Conservation (phyloP, 2,113 vertebrate genomes). For the Cinclus cinclus region DNA sequence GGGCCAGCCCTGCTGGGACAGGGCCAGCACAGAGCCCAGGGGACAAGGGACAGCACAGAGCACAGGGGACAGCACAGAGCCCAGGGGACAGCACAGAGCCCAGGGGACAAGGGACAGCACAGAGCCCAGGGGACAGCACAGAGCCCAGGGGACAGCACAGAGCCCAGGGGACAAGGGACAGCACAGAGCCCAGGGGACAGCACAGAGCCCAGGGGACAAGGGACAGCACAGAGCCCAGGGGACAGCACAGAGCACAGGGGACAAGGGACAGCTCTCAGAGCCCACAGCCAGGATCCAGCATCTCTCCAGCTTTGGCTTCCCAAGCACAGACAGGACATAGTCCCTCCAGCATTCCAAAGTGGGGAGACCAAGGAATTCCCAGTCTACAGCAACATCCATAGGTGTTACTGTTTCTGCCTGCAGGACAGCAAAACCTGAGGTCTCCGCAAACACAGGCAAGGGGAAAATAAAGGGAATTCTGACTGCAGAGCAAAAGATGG, state of each 20-base stretch:
- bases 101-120: too few relatives aligned
- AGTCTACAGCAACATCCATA: accelerated
- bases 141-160: background rate
- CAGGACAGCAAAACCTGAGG: background rate
- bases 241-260: background rate
- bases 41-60: too few relatives aligned
- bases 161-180: too few relatives aligned
- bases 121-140: background rate
- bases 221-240: background rate
- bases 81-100: too few relatives aligned
- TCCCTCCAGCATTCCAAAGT: background rate
- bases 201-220: background rate
- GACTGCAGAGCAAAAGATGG: background rate
- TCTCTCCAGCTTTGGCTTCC: background rate
- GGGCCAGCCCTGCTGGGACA: background rate
- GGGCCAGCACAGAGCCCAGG: background rate
- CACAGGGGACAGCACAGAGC: background rate
- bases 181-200: too few relatives aligned
- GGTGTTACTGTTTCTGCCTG: accelerated
- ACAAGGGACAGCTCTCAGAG: background rate
- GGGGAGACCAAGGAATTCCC: background rate
- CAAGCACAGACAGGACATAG: accelerated
- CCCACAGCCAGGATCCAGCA: background rate
- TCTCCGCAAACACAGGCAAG: background rate
- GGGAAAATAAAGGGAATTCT: background rate